Percentiles rank a stretch among this genome's conserved stretches.
phyloP scores from a whole-genome alignment of 2,797 vertebrate genomes.

The Pyrocephalus nanus region DNA sequence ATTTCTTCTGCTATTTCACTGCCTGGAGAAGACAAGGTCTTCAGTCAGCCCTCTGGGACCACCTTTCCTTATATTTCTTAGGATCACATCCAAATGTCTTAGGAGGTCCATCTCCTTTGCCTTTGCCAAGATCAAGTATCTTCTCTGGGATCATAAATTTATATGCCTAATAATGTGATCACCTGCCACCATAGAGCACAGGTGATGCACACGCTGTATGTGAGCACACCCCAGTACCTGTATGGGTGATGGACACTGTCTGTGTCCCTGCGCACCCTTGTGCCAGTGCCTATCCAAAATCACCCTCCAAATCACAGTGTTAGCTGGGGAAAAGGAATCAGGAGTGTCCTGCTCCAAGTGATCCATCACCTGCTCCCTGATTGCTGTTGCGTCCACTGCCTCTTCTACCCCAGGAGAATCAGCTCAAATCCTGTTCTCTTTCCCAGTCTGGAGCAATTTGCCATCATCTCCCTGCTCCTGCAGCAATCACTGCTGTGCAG shows the following conservation, averaged over 20 bases:
- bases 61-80: neutral
- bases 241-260: neutral
- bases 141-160: neutral
- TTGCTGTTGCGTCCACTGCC: neutral
- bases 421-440: neutral
- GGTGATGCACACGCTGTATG: neutral
- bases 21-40: neutral
- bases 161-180: neutral
- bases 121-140: neutral
- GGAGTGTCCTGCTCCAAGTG: neutral
- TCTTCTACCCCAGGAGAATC: neutral
- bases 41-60: neutral
- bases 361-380: neutral
- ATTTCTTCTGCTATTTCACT: neutral
- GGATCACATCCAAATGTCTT: neutral
- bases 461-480: neutral
- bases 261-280: neutral
- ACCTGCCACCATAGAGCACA: neutral
- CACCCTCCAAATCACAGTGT: neutral
- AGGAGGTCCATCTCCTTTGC: neutral
- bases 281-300: neutral
- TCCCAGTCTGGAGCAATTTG: neutral
- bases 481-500: neutral
- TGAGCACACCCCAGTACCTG: neutral
- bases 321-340: neutral